Evolutionary conservation across 2,888 invertebrate species (phyloP).

Genomic region (Nebria brevicollis): DNA sequence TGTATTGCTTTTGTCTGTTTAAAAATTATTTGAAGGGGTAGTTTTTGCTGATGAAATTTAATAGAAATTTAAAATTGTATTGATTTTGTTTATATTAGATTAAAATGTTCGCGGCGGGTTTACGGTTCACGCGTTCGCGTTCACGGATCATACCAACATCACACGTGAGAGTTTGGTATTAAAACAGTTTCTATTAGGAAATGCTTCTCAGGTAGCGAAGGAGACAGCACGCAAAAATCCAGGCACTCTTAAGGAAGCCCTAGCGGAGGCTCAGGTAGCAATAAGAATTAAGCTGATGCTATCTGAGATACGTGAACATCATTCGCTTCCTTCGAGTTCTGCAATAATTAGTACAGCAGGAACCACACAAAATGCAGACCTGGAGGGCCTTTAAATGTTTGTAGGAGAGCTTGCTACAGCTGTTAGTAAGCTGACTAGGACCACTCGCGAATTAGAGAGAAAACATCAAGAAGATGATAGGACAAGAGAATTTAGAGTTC

Average conservation of each 20-base stretch:
- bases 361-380: neutral
- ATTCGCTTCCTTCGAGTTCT: neutral
- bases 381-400: neutral
- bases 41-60: no score
- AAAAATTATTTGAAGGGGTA: no score
- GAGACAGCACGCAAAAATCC: neutral
- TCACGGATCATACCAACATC: neutral
- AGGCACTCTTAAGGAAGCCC: neutral
- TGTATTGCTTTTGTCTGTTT: no score
- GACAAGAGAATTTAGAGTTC: neutral
- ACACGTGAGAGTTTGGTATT: neutral
- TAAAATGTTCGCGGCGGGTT: neutral
- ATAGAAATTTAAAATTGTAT: no score
- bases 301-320: neutral
- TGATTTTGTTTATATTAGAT: no score
- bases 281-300: neutral
- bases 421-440: neutral
- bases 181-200: constrained; percentile 6
- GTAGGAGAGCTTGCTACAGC: neutral
- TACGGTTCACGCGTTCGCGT: neutral
- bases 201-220: neutral
- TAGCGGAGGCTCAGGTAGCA: neutral
- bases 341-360: neutral
- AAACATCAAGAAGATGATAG: no score
- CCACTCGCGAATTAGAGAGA: neutral